phyloP scores from a whole-genome alignment of 2,888 invertebrate species.

The Latrodectus elegans region DNA sequence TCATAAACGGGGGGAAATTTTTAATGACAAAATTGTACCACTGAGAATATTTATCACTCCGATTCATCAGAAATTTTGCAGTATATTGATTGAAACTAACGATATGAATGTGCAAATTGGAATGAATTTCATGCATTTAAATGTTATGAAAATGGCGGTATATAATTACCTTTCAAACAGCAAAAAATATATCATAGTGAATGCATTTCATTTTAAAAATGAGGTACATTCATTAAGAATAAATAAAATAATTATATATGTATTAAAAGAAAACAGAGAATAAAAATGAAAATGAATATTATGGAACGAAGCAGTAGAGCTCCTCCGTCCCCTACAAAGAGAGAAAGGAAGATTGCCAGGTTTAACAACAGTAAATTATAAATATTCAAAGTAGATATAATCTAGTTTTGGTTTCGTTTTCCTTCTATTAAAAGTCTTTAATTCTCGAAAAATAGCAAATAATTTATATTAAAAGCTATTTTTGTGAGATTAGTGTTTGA shows the following conservation, averaged over 20 bases:
- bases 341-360: constrained; percentile 63
- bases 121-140: constrained; percentile 62
- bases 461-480: neutral
- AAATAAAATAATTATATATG: constrained; percentile 12
- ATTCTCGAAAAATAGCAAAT: neutral
- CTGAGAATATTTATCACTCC: constrained; percentile 8
- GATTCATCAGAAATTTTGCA: constrained; percentile 44
- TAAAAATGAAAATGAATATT: constrained; percentile 56
- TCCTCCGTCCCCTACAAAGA: constrained; percentile 54
- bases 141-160: constrained; percentile 40
- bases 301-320: constrained; percentile 53
- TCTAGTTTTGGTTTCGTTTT: constrained; percentile 37
- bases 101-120: constrained; percentile 65
- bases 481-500: too few species aligned
- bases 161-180: constrained; percentile 48
- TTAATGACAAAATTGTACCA: neutral
- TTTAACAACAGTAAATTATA: constrained; percentile 32
- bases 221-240: neutral
- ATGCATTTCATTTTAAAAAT: neutral
- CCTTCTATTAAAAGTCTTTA: neutral
- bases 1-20: neutral
- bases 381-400: constrained; percentile 12
- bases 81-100: constrained; percentile 67
- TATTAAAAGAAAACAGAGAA: constrained; percentile 44
- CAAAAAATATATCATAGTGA: constrained; percentile 10